A percentile compares a stretch with the other conserved stretches of the same genome.
Evolutionary conservation across 1,140 invertebrate species (phyloP).

Genomic region (Heliconius eleuchia): DNA sequence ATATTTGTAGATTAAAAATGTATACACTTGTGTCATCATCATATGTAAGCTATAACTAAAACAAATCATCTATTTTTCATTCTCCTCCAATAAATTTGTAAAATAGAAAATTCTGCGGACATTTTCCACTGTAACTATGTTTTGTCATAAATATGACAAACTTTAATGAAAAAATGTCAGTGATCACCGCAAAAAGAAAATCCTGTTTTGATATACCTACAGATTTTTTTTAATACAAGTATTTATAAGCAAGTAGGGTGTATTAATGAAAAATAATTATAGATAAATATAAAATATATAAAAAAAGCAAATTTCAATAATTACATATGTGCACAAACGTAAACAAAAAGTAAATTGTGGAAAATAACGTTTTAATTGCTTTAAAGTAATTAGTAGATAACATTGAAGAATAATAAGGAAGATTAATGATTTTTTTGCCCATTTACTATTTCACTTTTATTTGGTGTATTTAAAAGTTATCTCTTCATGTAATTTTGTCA

Average conservation of each 20-base stretch:
- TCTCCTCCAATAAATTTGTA: background rate
- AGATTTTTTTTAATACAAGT: background rate
- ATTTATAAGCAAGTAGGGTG: too few relatives aligned
- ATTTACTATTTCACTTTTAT: too few relatives aligned
- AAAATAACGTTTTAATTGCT: too few relatives aligned
- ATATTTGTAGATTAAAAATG: constrained; percentile 19
- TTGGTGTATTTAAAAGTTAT: too few relatives aligned
- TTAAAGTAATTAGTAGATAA: too few relatives aligned
- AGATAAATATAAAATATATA: background rate
- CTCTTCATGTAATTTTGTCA: too few relatives aligned
- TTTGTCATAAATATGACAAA: background rate
- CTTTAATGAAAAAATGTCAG: background rate
- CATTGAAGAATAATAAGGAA: too few relatives aligned
- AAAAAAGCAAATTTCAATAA: too few relatives aligned
- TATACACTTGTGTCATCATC: constrained; percentile 14
- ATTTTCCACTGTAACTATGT: background rate
- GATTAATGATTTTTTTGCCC: too few relatives aligned
- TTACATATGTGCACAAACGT: too few relatives aligned
- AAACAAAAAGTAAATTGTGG: too few relatives aligned
- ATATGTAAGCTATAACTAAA: constrained; percentile 11
- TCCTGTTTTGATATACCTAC: background rate
- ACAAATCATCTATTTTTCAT: background rate
- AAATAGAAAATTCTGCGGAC: background rate
- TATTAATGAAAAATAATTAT: background rate
- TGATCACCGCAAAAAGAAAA: background rate